phyloP scores from a whole-genome alignment of 2,113 vertebrate species.

The Illadopsis cleaveri region DNA sequence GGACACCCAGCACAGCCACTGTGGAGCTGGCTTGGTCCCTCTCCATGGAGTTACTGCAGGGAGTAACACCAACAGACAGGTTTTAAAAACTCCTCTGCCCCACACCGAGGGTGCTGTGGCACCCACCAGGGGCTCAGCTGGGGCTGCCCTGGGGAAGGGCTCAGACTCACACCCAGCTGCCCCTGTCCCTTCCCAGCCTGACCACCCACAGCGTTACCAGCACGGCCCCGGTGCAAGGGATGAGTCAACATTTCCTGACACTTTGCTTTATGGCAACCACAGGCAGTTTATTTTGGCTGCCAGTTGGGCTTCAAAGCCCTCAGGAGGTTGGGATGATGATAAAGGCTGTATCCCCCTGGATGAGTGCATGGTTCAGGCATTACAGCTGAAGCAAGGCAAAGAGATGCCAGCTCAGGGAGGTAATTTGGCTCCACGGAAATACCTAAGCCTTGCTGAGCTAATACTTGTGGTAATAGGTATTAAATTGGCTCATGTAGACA shows the following conservation, averaged over 20 bases:
- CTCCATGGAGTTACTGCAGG: background rate
- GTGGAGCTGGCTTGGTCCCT: no score
- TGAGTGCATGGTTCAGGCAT: background rate
- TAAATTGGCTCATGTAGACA: slow-evolving; percentile 17
- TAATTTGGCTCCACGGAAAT: slow-evolving; percentile 21
- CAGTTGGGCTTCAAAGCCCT: background rate
- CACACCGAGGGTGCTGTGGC: background rate
- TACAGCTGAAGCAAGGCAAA: background rate
- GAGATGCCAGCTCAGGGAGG: background rate
- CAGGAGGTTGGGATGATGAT: background rate
- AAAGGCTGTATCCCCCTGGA: background rate
- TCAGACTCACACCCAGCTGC: background rate
- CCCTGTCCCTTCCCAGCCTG: background rate
- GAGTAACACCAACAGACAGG: background rate
- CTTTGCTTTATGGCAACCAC: background rate
- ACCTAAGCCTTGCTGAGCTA: background rate
- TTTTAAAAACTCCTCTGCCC: background rate
- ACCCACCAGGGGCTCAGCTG: background rate
- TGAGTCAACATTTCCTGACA: background rate
- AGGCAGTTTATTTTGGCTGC: background rate
- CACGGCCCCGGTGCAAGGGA: background rate
- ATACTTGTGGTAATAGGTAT: slow-evolving; percentile 14
- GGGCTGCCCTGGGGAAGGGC: background rate
- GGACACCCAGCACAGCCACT: background rate
- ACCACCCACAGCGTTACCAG: background rate